These are phyloP conservation scores for Ectemnius lituratus DNA, from an alignment of 2,888 invertebrate genomes.

Conservation along the genomic window DNA sequence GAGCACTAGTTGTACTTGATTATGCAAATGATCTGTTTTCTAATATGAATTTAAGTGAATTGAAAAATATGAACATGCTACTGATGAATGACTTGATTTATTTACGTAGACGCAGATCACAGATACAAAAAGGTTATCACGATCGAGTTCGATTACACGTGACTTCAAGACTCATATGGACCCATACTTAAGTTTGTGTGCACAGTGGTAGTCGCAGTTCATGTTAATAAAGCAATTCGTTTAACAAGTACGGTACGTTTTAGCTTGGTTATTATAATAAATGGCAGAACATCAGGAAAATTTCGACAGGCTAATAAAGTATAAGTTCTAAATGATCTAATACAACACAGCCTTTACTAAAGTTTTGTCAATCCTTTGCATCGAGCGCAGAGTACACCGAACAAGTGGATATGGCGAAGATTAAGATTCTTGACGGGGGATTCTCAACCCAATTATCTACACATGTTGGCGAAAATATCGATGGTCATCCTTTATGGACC, in stretches of 20 bases:
- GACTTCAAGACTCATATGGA: too few species aligned
- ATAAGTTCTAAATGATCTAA: background rate
- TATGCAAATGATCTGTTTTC: too few species aligned
- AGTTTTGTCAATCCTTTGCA: background rate
- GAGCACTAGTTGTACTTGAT: too few species aligned
- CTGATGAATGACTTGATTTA: background rate
- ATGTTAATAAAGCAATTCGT: too few species aligned
- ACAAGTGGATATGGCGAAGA: constrained; percentile 17
- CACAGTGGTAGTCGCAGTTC: too few species aligned
- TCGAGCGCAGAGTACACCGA: background rate
- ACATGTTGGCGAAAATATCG: constrained; percentile 86
- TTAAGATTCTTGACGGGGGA: constrained; percentile 84
- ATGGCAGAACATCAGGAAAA: background rate
- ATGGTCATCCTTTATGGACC: constrained; percentile 94
- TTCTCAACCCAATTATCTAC: constrained; percentile 90
- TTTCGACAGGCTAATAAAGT: background rate
- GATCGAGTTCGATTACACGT: constrained; percentile 11
- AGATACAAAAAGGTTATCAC: constrained; percentile 33
- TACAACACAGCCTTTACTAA: background rate
- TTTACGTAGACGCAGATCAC: background rate
- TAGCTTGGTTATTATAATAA: too few species aligned
- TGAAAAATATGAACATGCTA: background rate
- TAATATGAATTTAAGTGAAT: too few species aligned
- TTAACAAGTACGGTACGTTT: too few species aligned
- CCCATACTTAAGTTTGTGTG: too few species aligned